Evolutionary conservation across 2,797 vertebrate species (phyloP), one percentile per base, ranked within the genome.

Genomic region (Falco cherrug): DNA sequence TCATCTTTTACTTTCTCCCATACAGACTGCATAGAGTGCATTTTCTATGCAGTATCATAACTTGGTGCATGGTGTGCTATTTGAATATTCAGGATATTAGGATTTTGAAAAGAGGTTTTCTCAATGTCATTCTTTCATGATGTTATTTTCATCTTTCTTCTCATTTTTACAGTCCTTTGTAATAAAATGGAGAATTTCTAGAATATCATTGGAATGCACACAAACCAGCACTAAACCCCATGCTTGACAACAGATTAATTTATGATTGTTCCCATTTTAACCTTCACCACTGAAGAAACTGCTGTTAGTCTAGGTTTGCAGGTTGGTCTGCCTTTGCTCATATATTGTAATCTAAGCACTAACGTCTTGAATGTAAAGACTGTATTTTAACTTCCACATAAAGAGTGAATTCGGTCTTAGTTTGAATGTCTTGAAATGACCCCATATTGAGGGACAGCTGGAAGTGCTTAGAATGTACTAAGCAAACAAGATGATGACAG

Each of bases 401-500:
- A 50, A 56, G 80, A 74, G 31, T 51, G 67, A 37, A 60, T 93
- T 82, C 83, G 59, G 54, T 29, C 56, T 59, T 53, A 7, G 2
- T 83, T 82, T 37, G 59, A 51, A 21, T 60, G 61, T 61, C 59
- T 63, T 54, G 83, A 87, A 89, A 6, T 93, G 84, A 39, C 78
- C 47, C 81, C 18, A 0, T 45, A 11, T 41, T 87, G 78, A 86
- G 78, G 93, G 84, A 74, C 71, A 86, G 87, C 91, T 69, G 80
- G 89, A 94, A 77, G 57, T 71, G 79, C 87, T 95, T 54, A 43
- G 60, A 87, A 6, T 45, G 41, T 63, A 21, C n/a, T 41, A 8
- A 65, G 79, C 45, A 74, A 87, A 86, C 14, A 79, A 95, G 93
- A 69, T 43, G 92, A 54, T 85, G 95, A 89, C 82, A 87, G 96